phyloP scores from a whole-genome alignment of 2,888 invertebrate genomes.

The Plagiodera versicolora region DNA sequence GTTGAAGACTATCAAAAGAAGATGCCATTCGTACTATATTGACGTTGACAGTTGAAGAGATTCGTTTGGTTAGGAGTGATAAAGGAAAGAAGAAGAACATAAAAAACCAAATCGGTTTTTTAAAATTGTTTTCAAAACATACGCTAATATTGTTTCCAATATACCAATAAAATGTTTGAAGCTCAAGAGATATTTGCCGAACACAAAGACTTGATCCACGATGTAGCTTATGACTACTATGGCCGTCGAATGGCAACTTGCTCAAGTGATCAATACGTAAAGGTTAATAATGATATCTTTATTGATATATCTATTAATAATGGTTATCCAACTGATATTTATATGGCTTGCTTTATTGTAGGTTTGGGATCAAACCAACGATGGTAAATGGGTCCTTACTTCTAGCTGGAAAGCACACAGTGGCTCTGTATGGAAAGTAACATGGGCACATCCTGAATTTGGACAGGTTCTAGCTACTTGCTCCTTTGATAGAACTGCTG shows the following conservation, averaged over 20 bases:
- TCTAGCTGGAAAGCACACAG: constrained; percentile 97
- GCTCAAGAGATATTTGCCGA: constrained; percentile 87
- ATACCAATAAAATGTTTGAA: constrained; percentile 66
- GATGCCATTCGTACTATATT: no score
- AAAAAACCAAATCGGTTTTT: no score
- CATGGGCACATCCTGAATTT: constrained; percentile 99
- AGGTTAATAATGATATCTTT: constrained; percentile 61
- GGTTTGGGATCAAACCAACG: constrained; percentile 94
- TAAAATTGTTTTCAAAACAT: neutral
- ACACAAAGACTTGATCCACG: constrained; percentile 97
- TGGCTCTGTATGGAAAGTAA: constrained; percentile 97
- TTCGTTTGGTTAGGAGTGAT: no score
- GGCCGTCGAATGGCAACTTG: constrained; percentile 98
- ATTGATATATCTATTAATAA: no score
- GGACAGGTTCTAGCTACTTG: constrained; percentile 99
- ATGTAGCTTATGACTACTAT: constrained; percentile 97
- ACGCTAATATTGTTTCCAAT: neutral
- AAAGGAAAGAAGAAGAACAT: no score
- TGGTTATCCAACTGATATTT: no score
- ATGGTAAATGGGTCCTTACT: constrained; percentile 86
- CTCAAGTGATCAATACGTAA: constrained; percentile 97
- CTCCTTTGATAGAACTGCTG: constrained; percentile 95
- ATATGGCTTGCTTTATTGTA: constrained; percentile 49
- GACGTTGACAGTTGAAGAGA: no score
- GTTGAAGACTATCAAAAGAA: no score